Evolutionary conservation across 35 echinoderm and acorn worm species (phyloP), one percentile per base, ranked within the genome.

Genomic region (Patiria miniata): DNA sequence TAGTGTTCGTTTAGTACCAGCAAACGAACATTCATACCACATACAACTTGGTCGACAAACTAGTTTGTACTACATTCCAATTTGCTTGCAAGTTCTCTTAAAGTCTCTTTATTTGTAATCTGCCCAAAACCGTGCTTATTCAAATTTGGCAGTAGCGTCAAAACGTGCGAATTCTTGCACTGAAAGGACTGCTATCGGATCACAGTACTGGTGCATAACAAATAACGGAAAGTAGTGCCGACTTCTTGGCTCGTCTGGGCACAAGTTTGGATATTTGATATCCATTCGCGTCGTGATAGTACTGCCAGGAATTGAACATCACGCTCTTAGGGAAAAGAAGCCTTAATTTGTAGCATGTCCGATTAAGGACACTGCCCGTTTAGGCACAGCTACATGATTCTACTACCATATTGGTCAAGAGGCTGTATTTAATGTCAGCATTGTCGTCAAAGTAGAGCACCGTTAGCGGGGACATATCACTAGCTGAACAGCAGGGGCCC

Each of bases 401-500:
- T 14, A 95, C 93, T 12, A 16, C 78, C 93, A 95, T 95, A 29
- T 90, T 80, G 29, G 58, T 84, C 10, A 95, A 60, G n/a, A 52
- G 79, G 15, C 83, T 91, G 58, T 61, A 89, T 26, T 81, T 91
- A 29, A 95, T 95, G 59, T 95, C 84, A 2, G 78, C 51, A 16
- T 92, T 52, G 4, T 81, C 58, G 61, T 95, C 93, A 17, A 84
- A 88, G 53, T 92, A 81, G 8, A 95, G 80, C 77, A 95, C 57
- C 18, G 52, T 40, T 22, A 95, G 40, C 5, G 85, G 38, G 28
- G 52, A 58, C 89, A 92, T 95, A 5, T 81, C 28, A 19, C 86
- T 90, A 3, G 93, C 83, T 2, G 93, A 90, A 56, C 93, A 95
- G 34, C 93, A 95, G 4, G 90, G 93, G n/a, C 86, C 89, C 8